Base-by-base conservation (phyloP, 2,113 vertebrate genomes). In the Salvelinus alpinus region DNA sequence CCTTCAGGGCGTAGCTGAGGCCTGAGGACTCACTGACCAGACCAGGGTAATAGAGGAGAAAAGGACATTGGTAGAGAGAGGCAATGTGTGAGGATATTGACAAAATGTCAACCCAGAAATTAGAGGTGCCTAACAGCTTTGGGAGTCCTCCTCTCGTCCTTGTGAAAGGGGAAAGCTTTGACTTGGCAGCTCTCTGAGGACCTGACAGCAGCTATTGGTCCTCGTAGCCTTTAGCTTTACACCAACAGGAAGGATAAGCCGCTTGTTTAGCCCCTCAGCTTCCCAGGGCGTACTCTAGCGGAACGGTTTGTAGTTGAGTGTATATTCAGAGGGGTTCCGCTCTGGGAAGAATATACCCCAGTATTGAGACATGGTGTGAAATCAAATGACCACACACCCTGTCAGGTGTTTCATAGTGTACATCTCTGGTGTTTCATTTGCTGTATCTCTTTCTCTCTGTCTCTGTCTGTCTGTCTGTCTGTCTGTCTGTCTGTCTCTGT, bases 51-150 rank as follows among this genome's bases (percentile, higher is more conserved):
- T 76, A 75, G 82, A 88, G 80, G 73, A 74, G 85, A 81, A 82
- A 84, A 82, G 73, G 84, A 80, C 75, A 77, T 72, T 70, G 18
- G 66, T 14, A 24, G 74, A 48, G 85, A 78, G 85, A 85, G 77
- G 82, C 80, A 82, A 74, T 78, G 82, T 78, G 54, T 78, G 64
- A 67, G 75, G 51, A 72, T 92, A 91, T 90, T 87, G 90, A 92
- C 80, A 70, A 92, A 88, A 89, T 83, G 89, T 89, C 90, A 88
- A 78, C 75, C 75, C 87, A 74, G 85, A 87, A 89, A 91, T 90
- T 85, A 92, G 88, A 69, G 73, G 78, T 69, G 64, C 64, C 69
- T 78, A 80, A 80, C 78, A 72, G 78, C 60, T 60, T 73, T 65
- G 38, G 73, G 64, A 67, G n/a, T 70, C 73, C 75, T 78, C 38